phyloP scores from a whole-genome alignment of 2,797 vertebrate genomes.

The Lacerta agilis region DNA sequence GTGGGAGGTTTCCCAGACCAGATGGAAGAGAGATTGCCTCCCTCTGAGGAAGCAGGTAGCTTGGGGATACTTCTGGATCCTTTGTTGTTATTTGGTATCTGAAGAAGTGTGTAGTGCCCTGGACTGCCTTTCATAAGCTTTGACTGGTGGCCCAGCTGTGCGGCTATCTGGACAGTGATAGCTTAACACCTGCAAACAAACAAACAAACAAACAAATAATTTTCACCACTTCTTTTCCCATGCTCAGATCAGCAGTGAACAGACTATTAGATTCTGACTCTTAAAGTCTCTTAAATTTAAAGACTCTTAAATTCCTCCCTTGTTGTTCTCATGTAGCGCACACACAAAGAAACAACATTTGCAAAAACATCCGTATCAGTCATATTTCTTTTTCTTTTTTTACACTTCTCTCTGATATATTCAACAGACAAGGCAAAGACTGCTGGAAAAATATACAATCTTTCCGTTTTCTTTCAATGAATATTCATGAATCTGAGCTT shows the following conservation, averaged over 20 bases:
- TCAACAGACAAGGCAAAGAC: not conserved
- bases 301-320: too few relatives aligned
- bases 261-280: not conserved
- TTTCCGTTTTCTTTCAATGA: conserved; percentile 18
- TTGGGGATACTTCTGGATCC: too few relatives aligned
- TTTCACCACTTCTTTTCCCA: not conserved
- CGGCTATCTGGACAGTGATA: too few relatives aligned
- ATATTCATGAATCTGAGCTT: not conserved
- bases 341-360: not conserved
- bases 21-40: too few relatives aligned
- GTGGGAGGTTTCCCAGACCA: too few relatives aligned
- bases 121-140: too few relatives aligned
- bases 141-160: too few relatives aligned
- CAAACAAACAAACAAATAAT: not conserved
- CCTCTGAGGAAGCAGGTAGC: too few relatives aligned
- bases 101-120: too few relatives aligned
- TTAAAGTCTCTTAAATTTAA: not conserved
- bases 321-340: not conserved
- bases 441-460: not conserved
- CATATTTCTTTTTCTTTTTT: not conserved
- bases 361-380: not conserved
- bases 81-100: too few relatives aligned
- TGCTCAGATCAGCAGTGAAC: not conserved
- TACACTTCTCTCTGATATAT: not conserved
- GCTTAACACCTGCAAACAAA: too few relatives aligned